A percentile compares a stretch with the other conserved stretches of the same genome.
Conservation (phyloP, 37 sponge, comb jelly and placozoan species). For the Haliclona indistincta region DNA sequence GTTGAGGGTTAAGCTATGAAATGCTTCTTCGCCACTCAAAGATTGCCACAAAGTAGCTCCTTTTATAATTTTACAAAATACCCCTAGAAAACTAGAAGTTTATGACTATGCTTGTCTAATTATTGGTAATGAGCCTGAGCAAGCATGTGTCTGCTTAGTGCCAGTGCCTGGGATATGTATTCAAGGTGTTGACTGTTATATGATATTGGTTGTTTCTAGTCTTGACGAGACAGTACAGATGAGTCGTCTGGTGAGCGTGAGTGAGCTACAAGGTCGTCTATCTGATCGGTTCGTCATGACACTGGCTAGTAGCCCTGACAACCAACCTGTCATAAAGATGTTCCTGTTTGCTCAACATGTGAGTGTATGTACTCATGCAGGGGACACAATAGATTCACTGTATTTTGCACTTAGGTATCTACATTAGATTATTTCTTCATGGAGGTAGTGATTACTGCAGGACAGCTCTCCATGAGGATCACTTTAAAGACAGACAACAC, state of each 20-base stretch:
- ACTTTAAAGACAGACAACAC: too few species aligned
- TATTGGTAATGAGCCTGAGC: too few species aligned
- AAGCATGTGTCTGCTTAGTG: too few species aligned
- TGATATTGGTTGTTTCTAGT: conserved; percentile 17
- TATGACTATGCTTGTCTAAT: too few species aligned
- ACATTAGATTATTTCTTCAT: conserved; percentile 68
- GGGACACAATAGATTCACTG: background rate
- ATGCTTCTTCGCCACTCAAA: too few species aligned
- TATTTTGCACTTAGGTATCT: conserved; percentile 42
- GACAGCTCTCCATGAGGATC: too few species aligned
- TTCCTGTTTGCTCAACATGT: conserved; percentile 91
- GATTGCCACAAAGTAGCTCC: too few species aligned
- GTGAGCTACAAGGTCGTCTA: conserved; percentile 67
- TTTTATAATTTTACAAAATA: too few species aligned
- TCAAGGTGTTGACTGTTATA: background rate
- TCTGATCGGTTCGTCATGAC: conserved; percentile 57
- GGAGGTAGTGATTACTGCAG: conserved; percentile 48
- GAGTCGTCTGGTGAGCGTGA: conserved; percentile 67
- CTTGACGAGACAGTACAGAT: conserved; percentile 56
- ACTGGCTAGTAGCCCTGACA: conserved; percentile 87
- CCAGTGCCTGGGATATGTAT: background rate
- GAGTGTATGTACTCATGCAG: conserved; percentile 1
- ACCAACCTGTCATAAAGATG: conserved; percentile 70
- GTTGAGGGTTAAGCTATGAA: too few species aligned
- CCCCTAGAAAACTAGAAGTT: too few species aligned